Percentiles rank a stretch among this genome's conserved stretches.
Evolutionary conservation across 2,113 vertebrate genomes (phyloP).

Genomic region (Corydoras sp.): DNA sequence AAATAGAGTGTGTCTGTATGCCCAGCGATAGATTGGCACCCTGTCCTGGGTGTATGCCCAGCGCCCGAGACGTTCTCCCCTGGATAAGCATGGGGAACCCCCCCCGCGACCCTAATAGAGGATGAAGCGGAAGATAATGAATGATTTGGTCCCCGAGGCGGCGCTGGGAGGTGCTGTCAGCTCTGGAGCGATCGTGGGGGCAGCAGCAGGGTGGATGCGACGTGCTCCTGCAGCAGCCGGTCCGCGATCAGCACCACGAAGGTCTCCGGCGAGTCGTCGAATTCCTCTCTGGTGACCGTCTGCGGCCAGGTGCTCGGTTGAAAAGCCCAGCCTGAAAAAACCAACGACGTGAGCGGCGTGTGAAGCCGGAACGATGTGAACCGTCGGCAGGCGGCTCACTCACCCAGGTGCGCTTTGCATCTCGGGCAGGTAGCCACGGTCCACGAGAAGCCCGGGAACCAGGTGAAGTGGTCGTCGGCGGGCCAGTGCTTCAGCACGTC

Average conservation of each 20-base stretch:
- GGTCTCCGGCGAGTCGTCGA: slow-evolving; percentile 54
- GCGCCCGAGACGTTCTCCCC: too few species aligned
- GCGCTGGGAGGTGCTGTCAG: slow-evolving; percentile 36
- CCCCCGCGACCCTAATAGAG: too few species aligned
- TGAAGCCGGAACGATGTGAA: too few species aligned
- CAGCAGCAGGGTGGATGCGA: slow-evolving; percentile 58
- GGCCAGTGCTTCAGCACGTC: slow-evolving; percentile 59
- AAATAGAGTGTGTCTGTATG: too few species aligned
- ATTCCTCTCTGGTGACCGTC: slow-evolving; percentile 41
- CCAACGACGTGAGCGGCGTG: too few species aligned
- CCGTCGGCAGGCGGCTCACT: slow-evolving; percentile 9
- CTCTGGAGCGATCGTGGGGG: slow-evolving; percentile 60
- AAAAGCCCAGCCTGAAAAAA: slow-evolving; percentile 61
- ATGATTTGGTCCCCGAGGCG: slow-evolving; percentile 64
- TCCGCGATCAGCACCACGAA: slow-evolving; percentile 62
- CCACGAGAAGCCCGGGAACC: slow-evolving; percentile 53
- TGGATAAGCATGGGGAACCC: too few species aligned
- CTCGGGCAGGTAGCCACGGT: slow-evolving; percentile 53
- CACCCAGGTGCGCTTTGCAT: slow-evolving; percentile 50
- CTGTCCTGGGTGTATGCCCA: too few species aligned
- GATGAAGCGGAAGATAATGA: too few species aligned
- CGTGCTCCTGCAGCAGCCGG: slow-evolving; percentile 58
- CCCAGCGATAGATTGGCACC: too few species aligned
- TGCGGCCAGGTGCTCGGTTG: slow-evolving; percentile 60
- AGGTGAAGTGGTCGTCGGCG: slow-evolving; percentile 51